Conservation (phyloP, 1,140 invertebrate species). For the Cydia strobilella region DNA sequence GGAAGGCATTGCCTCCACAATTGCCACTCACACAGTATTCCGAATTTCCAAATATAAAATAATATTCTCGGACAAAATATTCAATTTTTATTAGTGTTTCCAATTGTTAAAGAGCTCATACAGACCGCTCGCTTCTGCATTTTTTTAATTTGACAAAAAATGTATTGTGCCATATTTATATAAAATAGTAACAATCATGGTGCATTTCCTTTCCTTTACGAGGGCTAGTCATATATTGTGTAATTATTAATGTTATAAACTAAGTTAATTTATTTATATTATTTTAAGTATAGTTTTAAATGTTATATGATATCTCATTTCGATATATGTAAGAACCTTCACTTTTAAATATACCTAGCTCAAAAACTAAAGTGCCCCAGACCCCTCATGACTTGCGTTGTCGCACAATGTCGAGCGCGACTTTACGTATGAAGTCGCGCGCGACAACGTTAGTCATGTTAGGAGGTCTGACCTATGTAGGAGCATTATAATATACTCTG, state of each 20-base stretch:
- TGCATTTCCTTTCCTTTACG: slow-evolving; percentile 57
- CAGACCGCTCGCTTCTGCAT: slow-evolving; percentile 12
- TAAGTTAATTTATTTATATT: slow-evolving; percentile 52
- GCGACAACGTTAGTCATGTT: no score
- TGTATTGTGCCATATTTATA: slow-evolving; percentile 46
- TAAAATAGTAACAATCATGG: slow-evolving; percentile 36
- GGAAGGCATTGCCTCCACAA: no score
- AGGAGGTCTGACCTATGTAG: no score
- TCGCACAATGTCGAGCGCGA: no score
- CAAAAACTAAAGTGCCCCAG: no score
- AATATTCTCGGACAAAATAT: no score
- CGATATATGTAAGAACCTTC: neutral
- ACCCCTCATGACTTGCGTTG: no score
- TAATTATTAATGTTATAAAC: slow-evolving; percentile 50
- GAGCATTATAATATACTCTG: no score
- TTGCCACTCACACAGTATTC: no score
- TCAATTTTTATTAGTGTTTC: neutral
- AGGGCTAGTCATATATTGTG: slow-evolving; percentile 65
- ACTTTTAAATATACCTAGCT: neutral
- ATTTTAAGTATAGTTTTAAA: slow-evolving; percentile 40
- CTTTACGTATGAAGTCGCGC: no score
- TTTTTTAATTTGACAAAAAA: slow-evolving; percentile 38
- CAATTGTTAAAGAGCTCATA: neutral
- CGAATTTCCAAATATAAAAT: no score
- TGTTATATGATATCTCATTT: slow-evolving; percentile 35